Conservation (phyloP, 2,113 vertebrate genomes). For the Rhombomys opimus region DNA sequence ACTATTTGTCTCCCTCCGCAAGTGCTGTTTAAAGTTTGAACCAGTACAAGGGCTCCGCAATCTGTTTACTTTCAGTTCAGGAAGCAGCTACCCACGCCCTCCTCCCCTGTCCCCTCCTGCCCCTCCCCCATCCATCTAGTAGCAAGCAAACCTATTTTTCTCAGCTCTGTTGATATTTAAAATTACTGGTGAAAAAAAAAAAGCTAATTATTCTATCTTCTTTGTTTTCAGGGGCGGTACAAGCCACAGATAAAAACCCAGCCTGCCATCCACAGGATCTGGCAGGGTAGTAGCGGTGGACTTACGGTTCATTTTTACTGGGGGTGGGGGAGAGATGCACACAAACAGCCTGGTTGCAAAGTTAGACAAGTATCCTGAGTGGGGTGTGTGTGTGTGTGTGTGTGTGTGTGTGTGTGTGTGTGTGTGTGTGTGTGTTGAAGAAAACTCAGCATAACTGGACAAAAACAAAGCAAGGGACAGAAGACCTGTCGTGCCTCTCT, state of each 20-base stretch:
- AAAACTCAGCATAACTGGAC: neutral
- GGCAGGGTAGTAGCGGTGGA: neutral
- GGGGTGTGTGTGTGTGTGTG: neutral
- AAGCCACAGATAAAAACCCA: constrained; percentile 32
- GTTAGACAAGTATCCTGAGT: neutral
- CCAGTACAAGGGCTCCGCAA: constrained; percentile 5
- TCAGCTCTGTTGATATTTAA: constrained; percentile 40
- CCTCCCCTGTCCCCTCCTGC: neutral
- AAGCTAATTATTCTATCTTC: neutral
- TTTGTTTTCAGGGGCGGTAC: neutral
- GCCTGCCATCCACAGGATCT: neutral
- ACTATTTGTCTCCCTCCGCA: constrained; percentile 54
- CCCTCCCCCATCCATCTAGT: neutral
- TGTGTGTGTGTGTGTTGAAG: neutral
- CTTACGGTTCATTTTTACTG: neutral
- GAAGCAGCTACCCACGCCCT: neutral
- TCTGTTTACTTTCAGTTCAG: constrained; percentile 77
- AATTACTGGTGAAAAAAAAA: neutral
- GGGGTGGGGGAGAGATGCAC: neutral
- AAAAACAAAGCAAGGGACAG: neutral
- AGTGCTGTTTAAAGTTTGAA: constrained; percentile 67
- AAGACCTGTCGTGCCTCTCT: neutral
- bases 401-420: neutral
- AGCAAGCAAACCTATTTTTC: neutral
- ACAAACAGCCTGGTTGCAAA: constrained; percentile 8